Evolutionary conservation across 2,113 vertebrate species (phyloP).

Genomic region (Numida meleagris): DNA sequence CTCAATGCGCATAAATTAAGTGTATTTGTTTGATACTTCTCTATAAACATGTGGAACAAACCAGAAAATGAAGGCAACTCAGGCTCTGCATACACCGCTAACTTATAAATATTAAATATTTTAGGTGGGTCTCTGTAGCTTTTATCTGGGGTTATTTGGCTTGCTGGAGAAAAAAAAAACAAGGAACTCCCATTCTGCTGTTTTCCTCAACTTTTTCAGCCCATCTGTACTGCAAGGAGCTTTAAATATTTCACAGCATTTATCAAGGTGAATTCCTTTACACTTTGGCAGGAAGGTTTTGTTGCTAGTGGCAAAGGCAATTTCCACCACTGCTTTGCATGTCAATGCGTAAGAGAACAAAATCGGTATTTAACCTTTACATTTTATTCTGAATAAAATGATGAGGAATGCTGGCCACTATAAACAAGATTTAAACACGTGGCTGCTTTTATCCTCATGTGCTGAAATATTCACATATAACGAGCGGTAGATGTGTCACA

Average conservation of each 20-base stretch:
- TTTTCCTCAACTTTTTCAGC: slow-evolving; percentile 13
- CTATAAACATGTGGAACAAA: slow-evolving; percentile 20
- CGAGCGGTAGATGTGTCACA: slow-evolving; percentile 25
- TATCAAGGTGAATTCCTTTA: slow-evolving; percentile 42
- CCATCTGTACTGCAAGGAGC: neutral
- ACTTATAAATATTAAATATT: slow-evolving; percentile 51
- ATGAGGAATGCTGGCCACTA: neutral
- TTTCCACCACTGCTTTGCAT: slow-evolving; percentile 22
- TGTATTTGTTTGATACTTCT: neutral
- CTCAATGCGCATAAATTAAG: neutral
- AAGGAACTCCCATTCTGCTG: slow-evolving; percentile 13
- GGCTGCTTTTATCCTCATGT: slow-evolving; percentile 12
- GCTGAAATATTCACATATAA: slow-evolving; percentile 30
- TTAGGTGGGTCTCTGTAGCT: slow-evolving; percentile 18
- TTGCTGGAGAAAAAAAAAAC: slow-evolving; percentile 27
- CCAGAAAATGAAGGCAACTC: slow-evolving; percentile 4
- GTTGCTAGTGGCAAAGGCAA: slow-evolving; percentile 29
- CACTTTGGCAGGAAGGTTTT: slow-evolving; percentile 1
- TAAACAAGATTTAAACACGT: slow-evolving; percentile 37
- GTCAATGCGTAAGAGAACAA: slow-evolving; percentile 32
- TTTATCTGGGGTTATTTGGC: slow-evolving; percentile 43
- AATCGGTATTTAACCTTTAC: slow-evolving; percentile 26
- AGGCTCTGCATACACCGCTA: neutral
- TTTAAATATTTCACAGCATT: slow-evolving; percentile 49
- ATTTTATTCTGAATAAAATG: slow-evolving; percentile 39